Base-by-base conservation (phyloP, 2,797 vertebrate species). In the Eleutherodactylus coqui region DNA sequence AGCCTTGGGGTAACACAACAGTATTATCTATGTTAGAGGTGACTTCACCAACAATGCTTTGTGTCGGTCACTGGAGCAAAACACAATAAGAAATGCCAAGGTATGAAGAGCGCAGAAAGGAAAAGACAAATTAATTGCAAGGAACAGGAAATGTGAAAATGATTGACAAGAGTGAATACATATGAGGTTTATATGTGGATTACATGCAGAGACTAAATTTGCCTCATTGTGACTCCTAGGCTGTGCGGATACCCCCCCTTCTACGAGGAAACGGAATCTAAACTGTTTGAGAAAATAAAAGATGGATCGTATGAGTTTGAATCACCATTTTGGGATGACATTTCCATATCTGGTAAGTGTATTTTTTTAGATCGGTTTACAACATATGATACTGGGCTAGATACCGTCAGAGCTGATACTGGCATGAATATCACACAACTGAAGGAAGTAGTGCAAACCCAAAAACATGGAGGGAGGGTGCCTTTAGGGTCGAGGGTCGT, bases 171-270 rank as follows among this genome's bases (percentile, higher is more conserved):
- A 5, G 34, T 24, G 38, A 73, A 45, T 73, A 73, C 13, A 27
- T 27, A 19, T 51, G 75, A 32, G 47, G 7, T 29, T 51, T 29
- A 29, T 14, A 51, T 17, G 10, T 75, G 27, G 27, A 16, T 4
- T 27, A 4, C 11, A 21, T 17, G 9, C n/a, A 38, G n/a, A 27
- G 5, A 32, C 38, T 6, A 49, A 21, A 17, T 2, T 3, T 45
- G 19, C 16, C 64, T 81, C 38, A 4, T 47, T 80, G 45, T 84
- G 75, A 0, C 84, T 77, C 45, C 32, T 92, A 99, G 98, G 89
- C 91, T 99, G 21, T 96, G 96, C 0, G 98, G 98, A 19, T 99
- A 99, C 53, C 97, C 97, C 36, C 98, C 98, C 0, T 99, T 99
- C 92, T 99, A 98, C 0, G 98, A 99, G 80, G 97, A 99, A 24